phyloP scores from a whole-genome alignment of 2,888 invertebrate genomes.

The Panopea generosa region DNA sequence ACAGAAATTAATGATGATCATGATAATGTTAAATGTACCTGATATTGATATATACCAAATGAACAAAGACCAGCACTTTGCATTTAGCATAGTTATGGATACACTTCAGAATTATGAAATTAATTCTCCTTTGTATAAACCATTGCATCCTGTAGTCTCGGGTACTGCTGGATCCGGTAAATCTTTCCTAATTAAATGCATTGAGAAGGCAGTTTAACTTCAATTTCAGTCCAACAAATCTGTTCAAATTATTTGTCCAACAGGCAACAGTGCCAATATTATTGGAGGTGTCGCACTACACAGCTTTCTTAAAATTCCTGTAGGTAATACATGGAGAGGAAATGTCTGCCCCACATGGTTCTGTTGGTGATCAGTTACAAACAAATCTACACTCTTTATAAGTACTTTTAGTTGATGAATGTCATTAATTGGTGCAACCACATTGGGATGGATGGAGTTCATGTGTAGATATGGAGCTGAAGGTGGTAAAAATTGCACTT shows the following conservation, averaged over 20 bases:
- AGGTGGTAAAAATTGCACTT: background rate
- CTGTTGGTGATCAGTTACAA: slow-evolving; percentile 46
- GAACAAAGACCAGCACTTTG: slow-evolving; percentile 23
- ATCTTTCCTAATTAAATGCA: slow-evolving; percentile 42
- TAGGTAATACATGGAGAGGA: slow-evolving; percentile 28
- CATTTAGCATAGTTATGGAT: slow-evolving; percentile 35
- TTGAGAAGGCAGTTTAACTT: slow-evolving; percentile 18
- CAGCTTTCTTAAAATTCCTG: slow-evolving; percentile 62
- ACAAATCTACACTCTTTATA: slow-evolving; percentile 46
- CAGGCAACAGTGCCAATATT: slow-evolving; percentile 31
- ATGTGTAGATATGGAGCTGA: slow-evolving; percentile 21
- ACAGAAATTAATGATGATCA: too few species aligned
- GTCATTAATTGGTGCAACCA: slow-evolving; percentile 41
- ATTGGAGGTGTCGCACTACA: slow-evolving; percentile 64
- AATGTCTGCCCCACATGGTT: slow-evolving; percentile 55
- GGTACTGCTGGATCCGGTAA: slow-evolving; percentile 53
- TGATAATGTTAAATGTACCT: slow-evolving; percentile 14
- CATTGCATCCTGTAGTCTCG: slow-evolving; percentile 30
- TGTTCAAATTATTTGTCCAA: slow-evolving; percentile 46
- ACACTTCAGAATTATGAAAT: slow-evolving; percentile 17
- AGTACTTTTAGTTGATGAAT: slow-evolving; percentile 63
- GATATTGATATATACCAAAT: slow-evolving; percentile 9
- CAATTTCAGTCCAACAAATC: slow-evolving; percentile 18
- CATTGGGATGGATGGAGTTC: slow-evolving; percentile 51
- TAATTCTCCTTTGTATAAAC: slow-evolving; percentile 6